Conservation (phyloP, 2,888 invertebrate genomes). For the Cryptus armator region DNA sequence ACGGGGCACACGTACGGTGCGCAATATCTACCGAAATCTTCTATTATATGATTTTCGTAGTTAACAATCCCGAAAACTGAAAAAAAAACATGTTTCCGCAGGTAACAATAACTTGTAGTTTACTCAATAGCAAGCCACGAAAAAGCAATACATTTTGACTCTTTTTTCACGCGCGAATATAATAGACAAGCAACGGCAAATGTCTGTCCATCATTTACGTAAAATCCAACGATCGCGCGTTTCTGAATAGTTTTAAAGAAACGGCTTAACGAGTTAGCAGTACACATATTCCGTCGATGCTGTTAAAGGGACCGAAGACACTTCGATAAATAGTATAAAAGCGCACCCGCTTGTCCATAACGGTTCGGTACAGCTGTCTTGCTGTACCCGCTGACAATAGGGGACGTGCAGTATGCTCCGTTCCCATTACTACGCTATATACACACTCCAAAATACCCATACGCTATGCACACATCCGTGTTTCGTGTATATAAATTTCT, state of each 20-base stretch:
- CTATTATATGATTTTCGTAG: no score
- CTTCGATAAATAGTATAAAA: slow-evolving; percentile 48
- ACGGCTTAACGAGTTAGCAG: slow-evolving; percentile 3
- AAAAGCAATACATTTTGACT: not conserved
- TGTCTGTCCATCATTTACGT: not conserved
- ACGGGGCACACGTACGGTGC: not conserved
- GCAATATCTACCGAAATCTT: no score
- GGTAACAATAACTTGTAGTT: not conserved
- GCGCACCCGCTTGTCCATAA: slow-evolving; percentile 69
- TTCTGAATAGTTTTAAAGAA: not conserved
- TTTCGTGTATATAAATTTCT: not conserved
- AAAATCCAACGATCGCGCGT: slow-evolving; percentile 6
- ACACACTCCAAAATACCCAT: not conserved
- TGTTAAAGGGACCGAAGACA: slow-evolving; percentile 4
- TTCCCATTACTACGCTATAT: slow-evolving; percentile 11
- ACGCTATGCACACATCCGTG: not conserved
- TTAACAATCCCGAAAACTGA: not conserved
- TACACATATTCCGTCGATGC: not conserved
- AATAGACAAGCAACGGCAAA: not conserved
- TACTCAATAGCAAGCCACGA: not conserved
- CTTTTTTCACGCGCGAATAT: not conserved
- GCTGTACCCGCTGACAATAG: slow-evolving; percentile 75
- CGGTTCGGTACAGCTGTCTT: slow-evolving; percentile 80
- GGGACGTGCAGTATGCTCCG: slow-evolving; percentile 69
- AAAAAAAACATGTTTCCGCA: not conserved